These are phyloP conservation scores for Galago senegalensis DNA, from an alignment of 2,797 vertebrate species.

Conservation along the genomic window DNA sequence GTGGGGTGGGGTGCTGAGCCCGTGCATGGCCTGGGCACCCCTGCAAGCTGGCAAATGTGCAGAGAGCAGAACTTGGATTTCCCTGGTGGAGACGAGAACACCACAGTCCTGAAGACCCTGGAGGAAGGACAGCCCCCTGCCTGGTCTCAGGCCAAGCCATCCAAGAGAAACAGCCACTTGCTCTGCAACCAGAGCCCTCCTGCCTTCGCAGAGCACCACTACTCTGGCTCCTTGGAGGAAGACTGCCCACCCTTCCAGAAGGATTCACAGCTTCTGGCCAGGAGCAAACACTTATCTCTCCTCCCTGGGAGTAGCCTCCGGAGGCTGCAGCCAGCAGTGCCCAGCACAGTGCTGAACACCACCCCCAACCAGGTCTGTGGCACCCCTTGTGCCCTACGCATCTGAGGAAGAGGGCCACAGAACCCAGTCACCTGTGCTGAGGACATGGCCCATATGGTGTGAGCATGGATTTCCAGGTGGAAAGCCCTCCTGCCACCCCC, in stretches of 20 bases:
- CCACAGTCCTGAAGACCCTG: neutral
- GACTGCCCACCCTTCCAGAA: neutral
- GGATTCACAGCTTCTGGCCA: neutral
- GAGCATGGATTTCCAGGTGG: too few species aligned
- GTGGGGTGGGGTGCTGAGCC: too few species aligned
- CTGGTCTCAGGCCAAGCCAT: neutral
- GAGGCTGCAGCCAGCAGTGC: neutral
- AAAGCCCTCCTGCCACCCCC: too few species aligned
- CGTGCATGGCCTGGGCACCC: neutral
- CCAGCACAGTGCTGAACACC: neutral
- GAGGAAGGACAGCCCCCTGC: neutral
- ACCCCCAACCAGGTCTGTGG: neutral
- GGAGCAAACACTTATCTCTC: neutral
- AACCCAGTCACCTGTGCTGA: neutral
- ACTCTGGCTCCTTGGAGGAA: neutral
- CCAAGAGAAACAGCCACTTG: neutral
- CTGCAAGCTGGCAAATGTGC: fast-evolving
- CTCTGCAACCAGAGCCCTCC: neutral
- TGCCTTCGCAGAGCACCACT: neutral
- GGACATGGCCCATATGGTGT: neutral
- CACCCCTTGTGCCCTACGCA: neutral
- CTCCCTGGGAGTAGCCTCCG: neutral
- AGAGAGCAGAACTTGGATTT: neutral
- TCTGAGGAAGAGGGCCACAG: neutral
- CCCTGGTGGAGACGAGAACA: neutral